Percentiles rank a stretch among this genome's conserved stretches.
Conservation (phyloP, 2,113 vertebrate genomes). For the Apteryx mantelli region DNA sequence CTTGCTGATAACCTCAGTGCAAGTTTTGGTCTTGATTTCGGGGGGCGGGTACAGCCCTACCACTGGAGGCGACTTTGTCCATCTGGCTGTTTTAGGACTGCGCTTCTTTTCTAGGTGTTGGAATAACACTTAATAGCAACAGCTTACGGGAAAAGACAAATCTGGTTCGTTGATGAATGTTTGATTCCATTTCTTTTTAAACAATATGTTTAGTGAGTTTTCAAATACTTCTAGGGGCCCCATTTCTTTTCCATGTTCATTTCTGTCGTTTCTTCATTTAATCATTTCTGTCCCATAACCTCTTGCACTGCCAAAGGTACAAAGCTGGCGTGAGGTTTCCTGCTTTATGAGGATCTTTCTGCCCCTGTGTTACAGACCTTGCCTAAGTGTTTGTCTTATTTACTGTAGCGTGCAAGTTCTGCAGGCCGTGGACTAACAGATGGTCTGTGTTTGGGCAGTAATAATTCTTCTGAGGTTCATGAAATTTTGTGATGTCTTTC, state of each 20-base stretch:
- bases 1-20: not conserved
- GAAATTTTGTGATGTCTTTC: accelerated
- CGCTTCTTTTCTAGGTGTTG: not conserved
- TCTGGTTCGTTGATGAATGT: not conserved
- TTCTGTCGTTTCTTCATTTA: not conserved
- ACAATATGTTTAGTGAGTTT: not conserved
- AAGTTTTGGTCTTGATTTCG: not conserved
- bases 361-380: not conserved
- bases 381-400: accelerated
- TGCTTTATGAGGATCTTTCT: not conserved
- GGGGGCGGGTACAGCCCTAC: accelerated
- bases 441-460: not conserved
- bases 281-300: not conserved
- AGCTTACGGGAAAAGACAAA: not conserved
- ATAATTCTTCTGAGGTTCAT: not conserved
- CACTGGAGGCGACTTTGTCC: accelerated
- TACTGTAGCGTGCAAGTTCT: not conserved
- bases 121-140: not conserved
- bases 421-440: not conserved
- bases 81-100: not conserved
- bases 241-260: accelerated
- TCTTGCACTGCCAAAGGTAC: too few relatives aligned
- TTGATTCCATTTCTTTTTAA: not conserved
- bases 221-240: not conserved
- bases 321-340: not conserved